These are phyloP conservation scores for Atlantisia rogersi DNA, from an alignment of 2,113 vertebrate species.

Conservation along the genomic window DNA sequence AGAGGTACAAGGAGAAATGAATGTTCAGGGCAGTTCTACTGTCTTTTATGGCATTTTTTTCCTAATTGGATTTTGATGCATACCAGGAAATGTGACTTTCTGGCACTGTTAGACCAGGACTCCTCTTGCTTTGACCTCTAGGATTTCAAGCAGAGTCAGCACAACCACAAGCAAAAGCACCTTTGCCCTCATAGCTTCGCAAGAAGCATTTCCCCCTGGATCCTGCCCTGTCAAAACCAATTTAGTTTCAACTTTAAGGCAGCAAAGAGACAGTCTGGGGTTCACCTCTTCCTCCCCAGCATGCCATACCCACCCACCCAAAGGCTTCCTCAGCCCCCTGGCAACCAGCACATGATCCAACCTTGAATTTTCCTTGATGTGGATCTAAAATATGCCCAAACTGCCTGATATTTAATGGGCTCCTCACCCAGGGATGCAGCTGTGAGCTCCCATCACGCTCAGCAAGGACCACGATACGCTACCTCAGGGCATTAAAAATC, in stretches of 20 bases:
- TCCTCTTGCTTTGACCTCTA: background rate
- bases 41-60: background rate
- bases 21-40: background rate
- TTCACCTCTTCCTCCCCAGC: background rate
- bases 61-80: background rate
- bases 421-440: background rate
- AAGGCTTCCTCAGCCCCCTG: background rate
- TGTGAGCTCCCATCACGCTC: rapidly evolving
- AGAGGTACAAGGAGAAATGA: background rate
- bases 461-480: background rate
- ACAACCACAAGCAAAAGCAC: background rate
- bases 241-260: background rate
- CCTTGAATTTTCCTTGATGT: background rate
- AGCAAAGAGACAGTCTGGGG: background rate
- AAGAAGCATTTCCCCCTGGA: background rate
- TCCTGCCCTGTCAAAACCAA: background rate
- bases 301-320: background rate
- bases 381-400: background rate
- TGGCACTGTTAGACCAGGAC: background rate
- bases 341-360: background rate
- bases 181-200: background rate
- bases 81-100: background rate
- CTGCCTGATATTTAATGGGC: background rate
- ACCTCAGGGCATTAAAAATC: rapidly evolving
- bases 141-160: background rate